A percentile compares a stretch with the other conserved stretches of the same genome.
phyloP scores from a whole-genome alignment of 1,140 invertebrate genomes.

The Triops longicaudatus region DNA sequence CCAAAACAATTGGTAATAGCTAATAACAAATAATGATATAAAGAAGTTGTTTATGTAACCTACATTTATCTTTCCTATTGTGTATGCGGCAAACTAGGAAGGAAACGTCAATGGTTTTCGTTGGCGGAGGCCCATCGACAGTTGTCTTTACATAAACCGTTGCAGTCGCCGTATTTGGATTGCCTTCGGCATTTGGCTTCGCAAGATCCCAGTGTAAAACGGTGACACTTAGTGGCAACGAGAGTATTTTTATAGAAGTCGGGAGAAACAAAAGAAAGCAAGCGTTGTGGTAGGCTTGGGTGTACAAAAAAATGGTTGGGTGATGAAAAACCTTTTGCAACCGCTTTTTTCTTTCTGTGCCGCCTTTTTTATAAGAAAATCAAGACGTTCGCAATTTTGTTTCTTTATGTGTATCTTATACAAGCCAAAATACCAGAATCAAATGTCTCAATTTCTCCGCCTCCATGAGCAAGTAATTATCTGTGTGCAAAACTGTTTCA shows the following conservation, averaged over 20 bases:
- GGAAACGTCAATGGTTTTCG: constrained; percentile 84
- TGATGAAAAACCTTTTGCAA: no score
- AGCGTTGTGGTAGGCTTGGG: not conserved
- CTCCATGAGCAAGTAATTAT: not conserved
- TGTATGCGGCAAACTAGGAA: constrained; percentile 45
- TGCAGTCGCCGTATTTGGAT: constrained; percentile 72
- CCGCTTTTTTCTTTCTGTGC: no score
- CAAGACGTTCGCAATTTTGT: not conserved
- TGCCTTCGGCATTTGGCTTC: constrained; percentile 33
- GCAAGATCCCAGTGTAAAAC: not conserved
- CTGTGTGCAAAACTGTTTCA: not conserved
- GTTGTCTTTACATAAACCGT: constrained; percentile 78
- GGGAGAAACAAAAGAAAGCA: not conserved
- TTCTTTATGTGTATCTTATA: not conserved
- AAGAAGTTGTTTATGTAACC: constrained; percentile 7
- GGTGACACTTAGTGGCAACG: not conserved
- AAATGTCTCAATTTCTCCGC: not conserved
- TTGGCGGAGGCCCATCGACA: constrained; percentile 77
- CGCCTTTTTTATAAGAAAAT: not conserved
- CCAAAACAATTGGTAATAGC: constrained; percentile 55
- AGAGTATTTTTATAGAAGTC: not conserved
- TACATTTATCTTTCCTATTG: constrained; percentile 23
- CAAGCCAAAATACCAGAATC: not conserved
- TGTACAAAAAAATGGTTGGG: no score
- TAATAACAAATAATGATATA: no score